Evolutionary conservation across 2,888 invertebrate species (phyloP), one percentile per base, ranked within the genome.

Genomic region (Phlogophora meticulosa): DNA sequence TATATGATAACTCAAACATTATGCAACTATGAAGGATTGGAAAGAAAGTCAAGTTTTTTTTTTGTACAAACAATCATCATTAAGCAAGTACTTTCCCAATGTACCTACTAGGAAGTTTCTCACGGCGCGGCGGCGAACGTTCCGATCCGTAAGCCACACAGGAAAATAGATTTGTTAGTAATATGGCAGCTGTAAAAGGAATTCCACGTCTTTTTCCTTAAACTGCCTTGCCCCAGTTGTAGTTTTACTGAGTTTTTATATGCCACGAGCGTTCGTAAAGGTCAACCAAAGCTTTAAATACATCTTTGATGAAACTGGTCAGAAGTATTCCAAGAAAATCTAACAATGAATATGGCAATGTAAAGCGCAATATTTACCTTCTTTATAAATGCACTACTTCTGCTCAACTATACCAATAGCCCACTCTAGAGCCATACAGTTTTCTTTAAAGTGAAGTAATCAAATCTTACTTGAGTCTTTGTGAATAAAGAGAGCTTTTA

Each of bases 141-240:
- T 58, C 32, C 45, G 36, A 75, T 59, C 43, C 42, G 40, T 43
- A 53, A 74, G 56, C 60, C 45, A 52, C 43, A 56, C 48, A 64
- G 49, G 51, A 61, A 78, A 78, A 71, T 65, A 53, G 55, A 70
- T 78, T 78, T 69, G 36, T 17, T 58, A 61, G 45, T 49, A 53
- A 64, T 65, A 61, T 65, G 15, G 49, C n/a, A 63, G 48, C 43
- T 59, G 68, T 69, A 57, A 59, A 69, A 69, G 55, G 49, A 73
- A 59, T 58, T 59, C 38, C 15, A 17, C 43, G 20, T 58, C 42
- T 40, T 51, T 69, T 68, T 76, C 55, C 56, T 63, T 55, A 57
- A 77, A 58, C 32, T 43, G 43, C 52, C 52, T 53, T 53, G 73
- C 38, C 55, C 49, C 49, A 56, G 20, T 73, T 38, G 24, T 55